Conservation (phyloP, 2,113 vertebrate species). For the Ailurus styani region DNA sequence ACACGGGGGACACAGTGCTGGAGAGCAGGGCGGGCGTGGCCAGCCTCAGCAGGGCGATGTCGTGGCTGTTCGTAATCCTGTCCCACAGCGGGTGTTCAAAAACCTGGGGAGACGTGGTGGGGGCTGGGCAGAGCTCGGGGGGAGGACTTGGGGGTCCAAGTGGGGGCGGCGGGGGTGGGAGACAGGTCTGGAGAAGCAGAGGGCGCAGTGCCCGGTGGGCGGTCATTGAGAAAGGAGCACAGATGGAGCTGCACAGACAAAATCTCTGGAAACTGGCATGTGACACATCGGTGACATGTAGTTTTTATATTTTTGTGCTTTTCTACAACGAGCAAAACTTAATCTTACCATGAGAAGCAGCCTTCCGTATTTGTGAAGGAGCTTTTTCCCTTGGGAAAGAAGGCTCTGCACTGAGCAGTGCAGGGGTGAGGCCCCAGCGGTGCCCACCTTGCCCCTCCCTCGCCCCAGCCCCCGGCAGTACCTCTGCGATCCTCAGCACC, state of each 20-base stretch:
- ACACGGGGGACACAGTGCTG: conserved; percentile 81
- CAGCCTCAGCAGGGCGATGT: conserved; percentile 87
- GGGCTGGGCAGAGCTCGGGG: not conserved
- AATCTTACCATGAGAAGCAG: not conserved
- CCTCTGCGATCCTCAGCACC: not conserved
- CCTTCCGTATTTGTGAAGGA: not conserved
- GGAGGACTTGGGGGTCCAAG: not conserved
- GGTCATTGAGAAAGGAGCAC: too few species aligned
- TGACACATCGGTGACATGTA: not conserved
- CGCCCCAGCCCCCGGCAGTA: not conserved
- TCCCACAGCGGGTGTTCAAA: not conserved
- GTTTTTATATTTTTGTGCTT: not conserved
- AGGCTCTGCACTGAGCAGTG: not conserved
- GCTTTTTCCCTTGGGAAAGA: not conserved
- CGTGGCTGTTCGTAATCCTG: conserved; percentile 72
- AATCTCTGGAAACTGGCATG: not conserved
- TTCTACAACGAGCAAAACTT: not conserved
- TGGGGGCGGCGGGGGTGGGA: too few species aligned
- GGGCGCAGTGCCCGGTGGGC: not conserved
- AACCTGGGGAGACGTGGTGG: not conserved
- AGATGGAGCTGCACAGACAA: not conserved
- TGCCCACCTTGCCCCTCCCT: not conserved
- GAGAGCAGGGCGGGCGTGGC: conserved; percentile 74
- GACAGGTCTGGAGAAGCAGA: too few species aligned
- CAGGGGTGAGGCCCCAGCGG: not conserved